Conservation (phyloP, 2,888 invertebrate genomes). For the Aphidius colemani region DNA sequence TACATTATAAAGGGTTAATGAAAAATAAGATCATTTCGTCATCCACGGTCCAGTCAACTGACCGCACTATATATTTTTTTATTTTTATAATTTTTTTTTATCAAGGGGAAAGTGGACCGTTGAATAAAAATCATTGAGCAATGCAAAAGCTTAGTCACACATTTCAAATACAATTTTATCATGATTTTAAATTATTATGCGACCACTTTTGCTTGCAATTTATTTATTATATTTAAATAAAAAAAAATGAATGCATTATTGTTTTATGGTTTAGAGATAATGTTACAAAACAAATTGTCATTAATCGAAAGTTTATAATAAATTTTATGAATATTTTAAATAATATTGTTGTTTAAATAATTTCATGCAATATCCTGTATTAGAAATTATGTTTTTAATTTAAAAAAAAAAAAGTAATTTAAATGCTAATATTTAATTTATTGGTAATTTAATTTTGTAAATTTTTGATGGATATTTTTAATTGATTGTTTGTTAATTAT, state of each 20-base stretch:
- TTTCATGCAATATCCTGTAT: too few species aligned
- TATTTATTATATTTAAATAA: too few species aligned
- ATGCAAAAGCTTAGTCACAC: constrained; percentile 3
- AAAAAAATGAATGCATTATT: too few species aligned
- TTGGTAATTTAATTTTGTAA: neutral
- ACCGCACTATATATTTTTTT: neutral
- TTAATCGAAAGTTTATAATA: too few species aligned
- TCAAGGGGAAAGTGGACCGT: constrained; percentile 53
- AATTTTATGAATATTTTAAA: too few species aligned
- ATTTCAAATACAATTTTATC: neutral
- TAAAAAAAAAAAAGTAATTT: too few species aligned
- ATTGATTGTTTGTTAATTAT: constrained; percentile 29
- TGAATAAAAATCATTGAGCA: constrained; percentile 19
- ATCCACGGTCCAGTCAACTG: constrained; percentile 2
- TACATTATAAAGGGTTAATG: constrained; percentile 4
- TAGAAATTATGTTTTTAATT: too few species aligned
- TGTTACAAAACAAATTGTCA: too few species aligned
- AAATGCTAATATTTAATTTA: too few species aligned
- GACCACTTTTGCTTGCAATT: too few species aligned
- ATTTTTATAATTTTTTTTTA: constrained; percentile 2
- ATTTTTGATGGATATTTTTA: neutral
- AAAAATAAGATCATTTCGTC: constrained; percentile 6
- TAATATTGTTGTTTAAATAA: too few species aligned
- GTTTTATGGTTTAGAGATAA: too few species aligned
- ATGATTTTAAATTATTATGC: neutral